Base-by-base conservation (phyloP, 2,113 vertebrate genomes). In the Piprites chloris region DNA sequence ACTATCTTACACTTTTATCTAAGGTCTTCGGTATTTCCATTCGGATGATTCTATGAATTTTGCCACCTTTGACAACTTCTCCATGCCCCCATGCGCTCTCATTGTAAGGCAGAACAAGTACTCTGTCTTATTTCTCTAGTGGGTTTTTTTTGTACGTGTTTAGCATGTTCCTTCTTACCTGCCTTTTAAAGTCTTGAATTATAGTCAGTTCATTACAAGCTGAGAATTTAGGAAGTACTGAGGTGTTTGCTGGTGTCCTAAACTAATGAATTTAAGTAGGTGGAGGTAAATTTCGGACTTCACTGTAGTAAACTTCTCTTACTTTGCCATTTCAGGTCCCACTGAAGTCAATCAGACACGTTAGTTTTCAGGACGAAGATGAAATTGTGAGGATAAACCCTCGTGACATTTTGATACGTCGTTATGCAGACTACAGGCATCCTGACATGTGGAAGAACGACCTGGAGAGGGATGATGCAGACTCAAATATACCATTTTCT, bases 311-410 rank as follows among this genome's bases (percentile, higher is more conserved):
- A 96, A 90, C 58, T 42, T 81, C 4, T 11, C 41, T 84, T 80
- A 15, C 49, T 89, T 92, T 93, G 42, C 53, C 8, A 20, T 97
- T 97, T 78, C 96, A 99, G 99, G 98, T 98, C 62, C 98, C 98
- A 76, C 98, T 98, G 75, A 99, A 99, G 96, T 95, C 98, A 13
- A 98, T 98, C 56, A 99, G 99, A 80, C 99, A 99, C 1, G 99
- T 99, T 97, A 99, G 99, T 94, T 99, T 99, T 97, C 98, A 99
- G 98, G 99, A 99, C 13, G 99, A 99, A 73, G 99, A 99, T 97
- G 99, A 99, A 97, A 99, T 99, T 28, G 99, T 99, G 73, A 99
- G 99, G 96, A 99, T 99, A 98, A 99, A 99, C 95, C 99, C 99
- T 56, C 99, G 99, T 84, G 99, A 99, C 85, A 99, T 99, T 90